These are phyloP conservation scores for Murina feae DNA, from an alignment of 2,113 vertebrate species.

Conservation along the genomic window DNA sequence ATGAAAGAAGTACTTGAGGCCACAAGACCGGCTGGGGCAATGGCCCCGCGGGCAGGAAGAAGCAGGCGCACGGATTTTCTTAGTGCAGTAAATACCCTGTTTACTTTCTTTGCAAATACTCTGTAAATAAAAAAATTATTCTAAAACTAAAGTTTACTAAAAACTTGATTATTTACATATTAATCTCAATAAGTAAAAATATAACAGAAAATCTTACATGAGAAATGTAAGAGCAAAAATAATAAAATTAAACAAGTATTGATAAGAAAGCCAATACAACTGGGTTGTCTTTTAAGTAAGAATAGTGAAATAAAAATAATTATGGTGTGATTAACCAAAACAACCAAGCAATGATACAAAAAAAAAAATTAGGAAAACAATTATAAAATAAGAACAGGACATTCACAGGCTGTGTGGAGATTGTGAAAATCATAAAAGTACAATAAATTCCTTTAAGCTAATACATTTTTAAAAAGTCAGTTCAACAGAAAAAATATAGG, in stretches of 20 bases:
- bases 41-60: background rate
- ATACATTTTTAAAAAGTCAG: background rate
- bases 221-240: background rate
- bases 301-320: background rate
- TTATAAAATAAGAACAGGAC: background rate
- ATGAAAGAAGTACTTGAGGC: fast-evolving
- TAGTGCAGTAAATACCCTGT: background rate
- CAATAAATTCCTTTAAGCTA: background rate
- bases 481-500: background rate
- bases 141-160: background rate
- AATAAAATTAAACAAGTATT: background rate
- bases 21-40: too few species aligned
- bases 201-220: background rate
- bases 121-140: background rate
- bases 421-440: background rate
- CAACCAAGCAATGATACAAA: background rate
- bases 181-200: background rate
- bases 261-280: background rate
- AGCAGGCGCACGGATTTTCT: background rate
- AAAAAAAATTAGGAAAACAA: background rate
- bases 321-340: background rate
- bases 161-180: background rate
- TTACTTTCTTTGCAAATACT: background rate
- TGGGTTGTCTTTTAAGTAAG: background rate
- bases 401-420: background rate